phyloP scores from a whole-genome alignment of 2,113 vertebrate species.

The Clarias batrachus region DNA sequence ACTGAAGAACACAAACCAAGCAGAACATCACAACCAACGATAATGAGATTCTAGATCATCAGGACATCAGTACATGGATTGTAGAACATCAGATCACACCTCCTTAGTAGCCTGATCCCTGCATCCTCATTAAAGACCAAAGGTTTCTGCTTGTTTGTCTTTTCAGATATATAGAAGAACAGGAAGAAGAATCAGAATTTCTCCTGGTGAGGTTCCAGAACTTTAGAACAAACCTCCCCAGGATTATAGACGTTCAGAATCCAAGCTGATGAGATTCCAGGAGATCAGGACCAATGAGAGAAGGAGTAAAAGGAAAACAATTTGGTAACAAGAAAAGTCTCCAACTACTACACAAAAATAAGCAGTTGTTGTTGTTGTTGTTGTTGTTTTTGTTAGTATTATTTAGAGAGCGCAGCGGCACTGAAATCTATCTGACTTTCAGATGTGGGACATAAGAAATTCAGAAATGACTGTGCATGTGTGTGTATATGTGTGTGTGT shows the following conservation, averaged over 20 bases:
- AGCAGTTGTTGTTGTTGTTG: background rate
- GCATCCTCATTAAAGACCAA: no score
- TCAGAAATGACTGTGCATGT: background rate
- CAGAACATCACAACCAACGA: background rate
- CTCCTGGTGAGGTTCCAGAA: no score
- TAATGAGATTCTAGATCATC: background rate
- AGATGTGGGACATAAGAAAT: background rate
- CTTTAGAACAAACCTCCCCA: no score
- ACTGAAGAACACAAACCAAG: no score
- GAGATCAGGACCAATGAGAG: background rate
- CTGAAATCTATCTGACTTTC: background rate
- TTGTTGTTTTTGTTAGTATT: background rate
- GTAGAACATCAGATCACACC: background rate
- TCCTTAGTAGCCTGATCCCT: no score
- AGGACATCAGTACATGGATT: background rate
- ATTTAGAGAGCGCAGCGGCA: background rate
- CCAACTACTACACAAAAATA: background rate
- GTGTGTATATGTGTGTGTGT: slow-evolving; percentile 22
- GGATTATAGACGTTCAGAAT: no score
- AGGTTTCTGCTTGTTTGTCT: no score
- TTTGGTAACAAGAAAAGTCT: background rate
- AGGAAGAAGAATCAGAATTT: no score
- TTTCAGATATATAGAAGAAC: no score
- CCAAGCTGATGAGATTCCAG: background rate
- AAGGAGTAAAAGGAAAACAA: background rate